Conservation (phyloP, 1,140 invertebrate genomes). For the Agrypnia vestita region DNA sequence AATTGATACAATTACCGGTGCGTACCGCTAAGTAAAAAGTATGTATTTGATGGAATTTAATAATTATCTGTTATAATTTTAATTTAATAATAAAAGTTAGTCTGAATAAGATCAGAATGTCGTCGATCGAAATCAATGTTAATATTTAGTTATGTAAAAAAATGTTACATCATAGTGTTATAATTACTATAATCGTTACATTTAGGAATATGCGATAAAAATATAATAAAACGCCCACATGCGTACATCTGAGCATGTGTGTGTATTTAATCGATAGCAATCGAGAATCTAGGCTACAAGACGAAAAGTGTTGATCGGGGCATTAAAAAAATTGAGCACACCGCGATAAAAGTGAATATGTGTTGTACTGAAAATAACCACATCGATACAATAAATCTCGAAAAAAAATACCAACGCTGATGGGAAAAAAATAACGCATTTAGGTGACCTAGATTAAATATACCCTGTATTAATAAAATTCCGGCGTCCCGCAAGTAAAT, state of each 20-base stretch:
- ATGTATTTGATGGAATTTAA: too few relatives aligned
- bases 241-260: not conserved
- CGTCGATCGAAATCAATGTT: too few relatives aligned
- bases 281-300: conserved; percentile 43
- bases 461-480: not conserved
- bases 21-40: too few relatives aligned
- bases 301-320: conserved; percentile 42
- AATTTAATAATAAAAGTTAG: too few relatives aligned
- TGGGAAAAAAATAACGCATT: conserved; percentile 38
- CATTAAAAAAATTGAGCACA: conserved; percentile 43
- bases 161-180: too few relatives aligned
- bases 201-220: not conserved
- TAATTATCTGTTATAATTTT: too few relatives aligned
- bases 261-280: conserved; percentile 35
- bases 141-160: too few relatives aligned
- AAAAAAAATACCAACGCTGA: conserved; percentile 41
- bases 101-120: too few relatives aligned
- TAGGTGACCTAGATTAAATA: conserved; percentile 29
- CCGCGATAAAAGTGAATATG: conserved; percentile 46
- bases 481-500: not conserved
- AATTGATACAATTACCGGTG: too few relatives aligned
- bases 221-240: not conserved
- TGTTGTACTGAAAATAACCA: conserved; percentile 40
- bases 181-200: too few relatives aligned
- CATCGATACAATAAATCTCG: conserved; percentile 45